Percentiles rank a stretch among this genome's conserved stretches.
These are phyloP conservation scores for Chinchilla lanigera DNA, from an alignment of 2,113 vertebrate species.

Conservation along the genomic window DNA sequence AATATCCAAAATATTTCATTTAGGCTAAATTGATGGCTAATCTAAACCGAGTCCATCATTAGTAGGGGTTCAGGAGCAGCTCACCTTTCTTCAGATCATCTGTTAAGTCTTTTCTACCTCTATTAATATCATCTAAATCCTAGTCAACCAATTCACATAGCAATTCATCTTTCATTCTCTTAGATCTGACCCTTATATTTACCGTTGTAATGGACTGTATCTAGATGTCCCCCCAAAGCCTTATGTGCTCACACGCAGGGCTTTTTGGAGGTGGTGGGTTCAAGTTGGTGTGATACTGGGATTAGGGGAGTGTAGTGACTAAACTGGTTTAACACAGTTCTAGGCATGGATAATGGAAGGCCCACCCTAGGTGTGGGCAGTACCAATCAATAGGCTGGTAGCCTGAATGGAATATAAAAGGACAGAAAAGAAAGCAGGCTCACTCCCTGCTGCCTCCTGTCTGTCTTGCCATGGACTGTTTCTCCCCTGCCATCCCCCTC, in stretches of 20 bases:
- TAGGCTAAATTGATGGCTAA: background rate
- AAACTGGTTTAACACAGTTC: background rate
- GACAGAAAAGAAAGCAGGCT: background rate
- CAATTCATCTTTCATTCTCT: background rate
- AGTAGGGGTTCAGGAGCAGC: background rate
- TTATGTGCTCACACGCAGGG: background rate
- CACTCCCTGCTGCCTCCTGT: background rate
- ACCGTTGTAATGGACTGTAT: background rate
- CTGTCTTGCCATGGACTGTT: background rate
- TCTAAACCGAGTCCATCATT: background rate
- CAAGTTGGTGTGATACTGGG: background rate
- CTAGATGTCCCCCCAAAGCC: background rate
- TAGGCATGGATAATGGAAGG: background rate
- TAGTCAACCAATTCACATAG: background rate
- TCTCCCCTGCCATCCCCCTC: background rate
- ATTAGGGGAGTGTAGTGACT: background rate
- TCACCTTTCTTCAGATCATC: conserved; percentile 10
- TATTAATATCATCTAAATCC: conserved; percentile 20
- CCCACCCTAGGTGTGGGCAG: background rate
- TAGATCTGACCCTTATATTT: background rate
- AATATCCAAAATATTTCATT: conserved; percentile 1
- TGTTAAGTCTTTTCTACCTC: background rate
- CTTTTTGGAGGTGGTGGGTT: background rate
- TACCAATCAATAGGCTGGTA: background rate
- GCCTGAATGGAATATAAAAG: background rate